Conservation (phyloP, 2,113 vertebrate genomes). For the Mus musculus region GRCm39 chrX:40347501-40348000, state of each 20-base stretch:
- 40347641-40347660: too few species aligned
- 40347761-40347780: neutral
- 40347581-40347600: neutral
- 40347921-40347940: neutral
- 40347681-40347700: neutral
- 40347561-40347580: neutral
- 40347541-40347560: neutral
- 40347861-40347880: neutral
- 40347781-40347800: slow-evolving; percentile 23
- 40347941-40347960: neutral
- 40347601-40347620: neutral
- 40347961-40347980: slow-evolving; percentile 3
- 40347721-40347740: neutral
- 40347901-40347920: neutral
- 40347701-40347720: neutral
- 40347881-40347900: neutral
- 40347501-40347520: neutral
- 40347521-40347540: neutral
- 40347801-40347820: slow-evolving; percentile 6
- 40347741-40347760: neutral
- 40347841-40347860: neutral
- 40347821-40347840: slow-evolving; percentile 39
- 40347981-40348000: neutral
- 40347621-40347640: neutral
- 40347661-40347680: neutral